Evolutionary conservation across 2,888 invertebrate genomes (phyloP).

Genomic region (Cylindroiulus punctatus): DNA sequence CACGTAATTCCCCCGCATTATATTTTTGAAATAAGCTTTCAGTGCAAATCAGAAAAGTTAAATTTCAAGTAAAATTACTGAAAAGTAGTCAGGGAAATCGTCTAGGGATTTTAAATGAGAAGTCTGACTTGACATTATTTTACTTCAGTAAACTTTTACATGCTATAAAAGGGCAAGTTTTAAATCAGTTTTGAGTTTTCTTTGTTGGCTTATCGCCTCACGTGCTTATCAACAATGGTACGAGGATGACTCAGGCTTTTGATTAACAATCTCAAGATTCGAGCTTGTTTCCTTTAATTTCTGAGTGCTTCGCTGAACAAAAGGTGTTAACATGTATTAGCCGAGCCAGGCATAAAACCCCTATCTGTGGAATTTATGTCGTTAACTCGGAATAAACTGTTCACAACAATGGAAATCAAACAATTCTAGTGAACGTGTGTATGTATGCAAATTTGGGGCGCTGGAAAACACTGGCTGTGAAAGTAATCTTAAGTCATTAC

Average conservation of each 20-base stretch:
- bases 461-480: neutral
- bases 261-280: neutral
- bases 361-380: neutral
- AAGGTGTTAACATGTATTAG: neutral
- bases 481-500: neutral
- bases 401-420: neutral
- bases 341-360: neutral
- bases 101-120: neutral
- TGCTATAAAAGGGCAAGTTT: too few species aligned
- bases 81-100: too few species aligned
- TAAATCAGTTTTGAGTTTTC: neutral
- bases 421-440: neutral
- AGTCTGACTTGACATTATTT: too few species aligned
- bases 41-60: too few species aligned
- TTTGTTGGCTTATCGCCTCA: neutral
- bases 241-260: neutral
- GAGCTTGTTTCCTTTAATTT: neutral
- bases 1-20: too few species aligned
- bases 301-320: neutral
- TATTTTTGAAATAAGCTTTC: too few species aligned
- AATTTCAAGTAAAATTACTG: too few species aligned
- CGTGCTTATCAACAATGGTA: neutral
- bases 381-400: neutral
- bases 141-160: too few species aligned
- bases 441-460: neutral